Evolutionary conservation across 2,888 invertebrate genomes (phyloP).

Genomic region (Corbicula japonica): DNA sequence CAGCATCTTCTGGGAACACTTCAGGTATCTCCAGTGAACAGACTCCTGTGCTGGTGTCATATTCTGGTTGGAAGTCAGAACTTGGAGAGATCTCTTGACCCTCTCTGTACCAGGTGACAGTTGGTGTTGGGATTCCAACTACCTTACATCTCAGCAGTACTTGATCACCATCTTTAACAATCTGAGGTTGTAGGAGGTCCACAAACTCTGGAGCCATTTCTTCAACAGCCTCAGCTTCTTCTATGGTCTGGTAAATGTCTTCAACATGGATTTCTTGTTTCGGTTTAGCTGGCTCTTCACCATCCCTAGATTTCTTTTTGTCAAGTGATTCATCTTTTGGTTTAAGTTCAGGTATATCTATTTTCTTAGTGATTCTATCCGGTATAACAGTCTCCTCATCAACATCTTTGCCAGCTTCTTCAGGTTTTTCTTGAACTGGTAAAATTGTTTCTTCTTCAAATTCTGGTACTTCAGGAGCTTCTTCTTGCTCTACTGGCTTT

Average conservation of each 20-base stretch:
- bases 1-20: conserved; percentile 98
- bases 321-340: conserved; percentile 63
- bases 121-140: conserved; percentile 81
- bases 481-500: conserved; percentile 74
- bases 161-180: conserved; percentile 81
- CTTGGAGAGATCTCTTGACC: conserved; percentile 76
- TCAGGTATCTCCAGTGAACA: conserved; percentile 96
- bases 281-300: conserved; percentile 68
- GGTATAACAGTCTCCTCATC: conserved; percentile 66
- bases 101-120: conserved; percentile 83
- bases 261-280: conserved; percentile 67
- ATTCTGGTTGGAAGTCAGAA: conserved; percentile 77
- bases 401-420: conserved; percentile 50
- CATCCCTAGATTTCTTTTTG: conserved; percentile 62
- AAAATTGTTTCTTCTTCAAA: conserved; percentile 54
- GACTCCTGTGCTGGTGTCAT: conserved; percentile 82
- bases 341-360: conserved; percentile 68
- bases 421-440: conserved; percentile 61
- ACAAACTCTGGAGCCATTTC: conserved; percentile 82
- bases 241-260: conserved; percentile 70
- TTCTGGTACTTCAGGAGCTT: conserved; percentile 69
- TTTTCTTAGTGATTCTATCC: conserved; percentile 70
- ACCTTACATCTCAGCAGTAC: conserved; percentile 80
- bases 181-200: conserved; percentile 82
- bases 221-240: conserved; percentile 72